A percentile compares a stretch with the other conserved stretches of the same genome.
Evolutionary conservation across 2,797 vertebrate genomes (phyloP).

Genomic region (Oreonectes daqikongensis): DNA sequence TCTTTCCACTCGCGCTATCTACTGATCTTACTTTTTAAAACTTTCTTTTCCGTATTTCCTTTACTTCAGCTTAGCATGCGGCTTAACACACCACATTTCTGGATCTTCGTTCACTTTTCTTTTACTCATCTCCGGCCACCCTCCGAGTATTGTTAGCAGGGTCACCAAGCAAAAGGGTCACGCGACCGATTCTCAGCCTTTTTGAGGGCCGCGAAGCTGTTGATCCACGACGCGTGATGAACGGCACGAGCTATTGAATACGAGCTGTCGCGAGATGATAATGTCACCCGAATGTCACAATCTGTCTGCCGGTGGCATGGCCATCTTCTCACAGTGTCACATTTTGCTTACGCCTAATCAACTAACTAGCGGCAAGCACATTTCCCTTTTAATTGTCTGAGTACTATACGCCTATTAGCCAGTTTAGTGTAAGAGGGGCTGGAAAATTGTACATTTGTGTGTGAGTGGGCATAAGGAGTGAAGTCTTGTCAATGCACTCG

Average conservation of each 20-base stretch:
- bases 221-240: constrained; percentile 81
- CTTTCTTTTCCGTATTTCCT: background rate
- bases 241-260: constrained; percentile 73
- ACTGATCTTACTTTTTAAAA: constrained; percentile 14
- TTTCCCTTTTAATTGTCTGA: constrained; percentile 52
- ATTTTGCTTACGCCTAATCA: constrained; percentile 68
- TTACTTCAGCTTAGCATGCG: background rate
- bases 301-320: constrained; percentile 73
- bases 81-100: background rate
- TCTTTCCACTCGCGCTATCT: constrained; percentile 1
- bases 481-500: constrained; percentile 68
- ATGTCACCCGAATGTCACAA: constrained; percentile 83
- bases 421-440: constrained; percentile 62
- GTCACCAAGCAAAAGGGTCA: constrained; percentile 74
- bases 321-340: constrained; percentile 63
- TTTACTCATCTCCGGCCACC: constrained; percentile 12
- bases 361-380: constrained; percentile 71
- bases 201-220: constrained; percentile 79
- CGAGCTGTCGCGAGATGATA: constrained; percentile 73
- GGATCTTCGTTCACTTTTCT: background rate
- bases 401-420: constrained; percentile 67
- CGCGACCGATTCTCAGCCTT: constrained; percentile 77
- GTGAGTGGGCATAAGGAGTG: constrained; percentile 4
- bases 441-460: constrained; percentile 40
- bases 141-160: constrained; percentile 63